Conservation (phyloP, 2,888 invertebrate genomes). For the Crocallis elinguaria region DNA sequence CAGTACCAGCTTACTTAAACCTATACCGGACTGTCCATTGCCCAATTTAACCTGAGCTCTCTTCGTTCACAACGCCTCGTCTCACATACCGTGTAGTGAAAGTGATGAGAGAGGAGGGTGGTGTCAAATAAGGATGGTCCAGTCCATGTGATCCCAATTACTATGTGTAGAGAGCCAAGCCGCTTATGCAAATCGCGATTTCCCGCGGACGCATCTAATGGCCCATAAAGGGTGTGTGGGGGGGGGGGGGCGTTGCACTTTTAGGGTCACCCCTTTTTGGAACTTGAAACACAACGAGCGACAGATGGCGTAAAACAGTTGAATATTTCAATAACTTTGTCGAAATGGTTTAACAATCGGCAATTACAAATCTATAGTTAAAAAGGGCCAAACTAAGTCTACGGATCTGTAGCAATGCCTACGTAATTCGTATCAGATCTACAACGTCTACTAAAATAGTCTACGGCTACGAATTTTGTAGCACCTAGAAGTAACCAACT, state of each 20-base stretch:
- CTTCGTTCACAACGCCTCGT: constrained; percentile 34
- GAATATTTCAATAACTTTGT: not conserved
- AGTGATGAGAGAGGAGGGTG: constrained; percentile 29
- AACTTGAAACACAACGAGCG: constrained; percentile 8
- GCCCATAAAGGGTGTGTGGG: constrained; percentile 66
- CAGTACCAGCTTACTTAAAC: constrained; percentile 70
- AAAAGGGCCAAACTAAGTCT: not conserved
- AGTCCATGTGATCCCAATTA: constrained; percentile 79
- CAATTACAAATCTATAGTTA: not conserved
- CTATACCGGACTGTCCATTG: constrained; percentile 56
- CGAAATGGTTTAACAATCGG: not conserved
- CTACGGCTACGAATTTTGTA: not conserved
- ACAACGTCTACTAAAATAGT: not conserved
- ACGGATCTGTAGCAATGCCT: constrained; percentile 3
- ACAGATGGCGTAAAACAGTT: constrained; percentile 20
- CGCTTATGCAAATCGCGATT: constrained; percentile 84
- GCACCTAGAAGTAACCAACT: no score
- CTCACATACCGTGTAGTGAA: constrained; percentile 29
- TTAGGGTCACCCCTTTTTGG: constrained; percentile 47
- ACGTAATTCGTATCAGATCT: constrained; percentile 3
- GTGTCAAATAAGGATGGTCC: constrained; percentile 62
- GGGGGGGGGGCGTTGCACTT: constrained; percentile 68
- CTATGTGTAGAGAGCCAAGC: constrained; percentile 80
- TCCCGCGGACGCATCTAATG: constrained; percentile 83
- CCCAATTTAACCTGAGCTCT: constrained; percentile 55